These are phyloP conservation scores for Salmo trutta DNA, from an alignment of 2,797 vertebrate genomes.

Conservation along the genomic window DNA sequence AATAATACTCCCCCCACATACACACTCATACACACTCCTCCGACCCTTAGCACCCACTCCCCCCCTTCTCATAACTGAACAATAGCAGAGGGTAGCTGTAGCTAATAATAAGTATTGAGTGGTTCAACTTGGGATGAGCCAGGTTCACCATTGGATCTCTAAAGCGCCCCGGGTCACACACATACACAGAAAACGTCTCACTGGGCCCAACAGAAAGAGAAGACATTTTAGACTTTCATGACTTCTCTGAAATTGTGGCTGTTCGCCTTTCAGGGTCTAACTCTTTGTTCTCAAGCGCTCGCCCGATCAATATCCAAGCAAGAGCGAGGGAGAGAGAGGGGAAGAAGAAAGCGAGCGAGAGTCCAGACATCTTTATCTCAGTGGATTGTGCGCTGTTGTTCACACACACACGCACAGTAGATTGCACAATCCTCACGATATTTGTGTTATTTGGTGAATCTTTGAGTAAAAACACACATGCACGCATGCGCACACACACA, in stretches of 20 bases:
- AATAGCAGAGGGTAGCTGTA: constrained; percentile 79
- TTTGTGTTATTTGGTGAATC: no score
- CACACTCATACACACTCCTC: constrained; percentile 29
- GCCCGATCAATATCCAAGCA: constrained; percentile 76
- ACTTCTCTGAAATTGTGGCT: constrained; percentile 76
- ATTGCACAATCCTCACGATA: no score
- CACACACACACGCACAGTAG: background rate
- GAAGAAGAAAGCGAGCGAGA: constrained; percentile 7
- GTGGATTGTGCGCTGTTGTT: constrained; percentile 12
- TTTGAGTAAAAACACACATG: no score
- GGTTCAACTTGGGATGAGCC: constrained; percentile 84
- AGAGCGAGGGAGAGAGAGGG: constrained; percentile 30
- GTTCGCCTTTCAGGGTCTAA: constrained; percentile 80
- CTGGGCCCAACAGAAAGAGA: constrained; percentile 74
- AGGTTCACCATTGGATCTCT: constrained; percentile 83
- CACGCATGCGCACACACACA: no score
- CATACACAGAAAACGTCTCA: constrained; percentile 65
- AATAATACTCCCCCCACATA: constrained; percentile 41
- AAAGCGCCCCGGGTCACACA: constrained; percentile 68
- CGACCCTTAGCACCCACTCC: no score
- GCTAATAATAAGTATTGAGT: constrained; percentile 90
- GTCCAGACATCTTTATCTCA: constrained; percentile 78
- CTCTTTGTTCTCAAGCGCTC: constrained; percentile 79
- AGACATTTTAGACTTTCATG: constrained; percentile 84
- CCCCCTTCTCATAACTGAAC: constrained; percentile 70